Conservation (phyloP, 2,888 invertebrate genomes). For the Arctia plantaginis region DNA sequence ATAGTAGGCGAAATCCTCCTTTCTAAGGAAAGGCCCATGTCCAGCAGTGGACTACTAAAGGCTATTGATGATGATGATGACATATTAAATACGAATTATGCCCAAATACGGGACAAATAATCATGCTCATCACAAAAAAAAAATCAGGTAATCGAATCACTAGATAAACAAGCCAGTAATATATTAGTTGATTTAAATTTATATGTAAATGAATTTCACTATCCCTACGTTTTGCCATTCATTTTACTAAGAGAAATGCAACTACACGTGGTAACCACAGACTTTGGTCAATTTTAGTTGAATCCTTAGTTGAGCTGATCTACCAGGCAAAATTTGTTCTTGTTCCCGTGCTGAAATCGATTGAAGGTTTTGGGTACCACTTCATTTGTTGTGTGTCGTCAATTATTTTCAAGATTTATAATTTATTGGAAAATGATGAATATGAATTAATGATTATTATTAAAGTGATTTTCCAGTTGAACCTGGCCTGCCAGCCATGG, state of each 20-base stretch:
- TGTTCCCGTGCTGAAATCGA: not conserved
- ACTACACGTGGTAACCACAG: not conserved
- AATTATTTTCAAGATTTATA: not conserved
- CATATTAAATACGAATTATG: too few species aligned
- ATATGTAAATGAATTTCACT: not conserved
- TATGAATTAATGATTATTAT: not conserved
- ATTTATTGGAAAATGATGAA: not conserved
- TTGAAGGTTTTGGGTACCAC: not conserved
- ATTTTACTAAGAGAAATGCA: not conserved
- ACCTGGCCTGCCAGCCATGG: constrained; percentile 76
- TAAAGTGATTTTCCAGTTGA: constrained; percentile 61
- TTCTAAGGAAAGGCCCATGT: too few species aligned
- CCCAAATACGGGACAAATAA: too few species aligned
- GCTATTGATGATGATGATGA: too few species aligned
- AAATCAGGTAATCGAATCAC: too few species aligned
- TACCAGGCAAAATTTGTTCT: not conserved
- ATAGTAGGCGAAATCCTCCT: too few species aligned
- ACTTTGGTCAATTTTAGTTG: not conserved
- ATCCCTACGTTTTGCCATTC: too few species aligned
- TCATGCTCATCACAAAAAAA: too few species aligned
- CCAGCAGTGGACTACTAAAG: too few species aligned
- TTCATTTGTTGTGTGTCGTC: not conserved
- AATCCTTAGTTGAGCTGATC: not conserved
- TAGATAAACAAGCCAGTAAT: not conserved
- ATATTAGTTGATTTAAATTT: not conserved